These are phyloP conservation scores for Rhinoptilus africanus DNA, from an alignment of 2,113 vertebrate genomes.

Conservation along the genomic window DNA sequence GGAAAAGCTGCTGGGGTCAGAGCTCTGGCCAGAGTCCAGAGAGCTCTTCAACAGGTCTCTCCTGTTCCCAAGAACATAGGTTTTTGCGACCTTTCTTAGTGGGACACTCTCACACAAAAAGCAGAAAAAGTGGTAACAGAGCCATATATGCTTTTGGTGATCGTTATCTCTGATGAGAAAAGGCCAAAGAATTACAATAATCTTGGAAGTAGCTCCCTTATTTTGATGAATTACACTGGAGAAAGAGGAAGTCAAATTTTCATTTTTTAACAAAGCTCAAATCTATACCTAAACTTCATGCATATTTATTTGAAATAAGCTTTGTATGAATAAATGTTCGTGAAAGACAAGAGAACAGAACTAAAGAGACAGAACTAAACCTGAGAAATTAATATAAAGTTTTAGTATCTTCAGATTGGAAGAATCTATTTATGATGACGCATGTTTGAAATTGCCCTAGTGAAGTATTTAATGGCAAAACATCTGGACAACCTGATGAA, in stretches of 20 bases:
- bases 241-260: neutral
- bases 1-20: neutral
- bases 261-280: neutral
- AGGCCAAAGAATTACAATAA: neutral
- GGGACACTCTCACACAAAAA: rapidly evolving
- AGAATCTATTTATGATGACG: neutral
- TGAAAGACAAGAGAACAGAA: neutral
- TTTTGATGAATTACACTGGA: neutral
- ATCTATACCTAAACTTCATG: neutral
- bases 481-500: neutral
- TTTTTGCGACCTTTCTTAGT: rapidly evolving
- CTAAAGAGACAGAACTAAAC: neutral
- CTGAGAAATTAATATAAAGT: neutral
- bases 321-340: neutral
- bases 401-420: neutral
- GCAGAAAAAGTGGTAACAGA: neutral
- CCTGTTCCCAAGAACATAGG: neutral
- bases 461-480: neutral
- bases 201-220: neutral
- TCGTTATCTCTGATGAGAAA: neutral
- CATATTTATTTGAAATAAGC: neutral
- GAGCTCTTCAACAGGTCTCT: neutral
- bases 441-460: neutral
- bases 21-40: neutral
- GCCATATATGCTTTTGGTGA: neutral